These are phyloP conservation scores for Dilophus febrilis DNA, from an alignment of 2,888 invertebrate species.

Conservation along the genomic window DNA sequence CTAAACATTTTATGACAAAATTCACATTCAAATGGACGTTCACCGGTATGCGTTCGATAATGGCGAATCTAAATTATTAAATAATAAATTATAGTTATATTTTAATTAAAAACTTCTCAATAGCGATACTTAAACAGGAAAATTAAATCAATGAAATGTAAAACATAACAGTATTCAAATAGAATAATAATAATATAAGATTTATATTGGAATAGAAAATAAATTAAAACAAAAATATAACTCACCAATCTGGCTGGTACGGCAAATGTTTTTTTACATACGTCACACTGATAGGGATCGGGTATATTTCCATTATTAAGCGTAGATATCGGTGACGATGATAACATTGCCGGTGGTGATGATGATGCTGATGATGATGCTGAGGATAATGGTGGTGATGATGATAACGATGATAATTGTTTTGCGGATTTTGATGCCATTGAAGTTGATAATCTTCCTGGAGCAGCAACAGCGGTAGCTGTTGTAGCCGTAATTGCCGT, in stretches of 20 bases:
- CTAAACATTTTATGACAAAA: conserved; percentile 86
- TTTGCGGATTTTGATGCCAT: conserved; percentile 13
- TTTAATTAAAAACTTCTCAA: too few relatives aligned
- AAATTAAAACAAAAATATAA: conserved; percentile 4
- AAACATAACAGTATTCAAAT: too few relatives aligned
- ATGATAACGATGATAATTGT: conserved; percentile 18
- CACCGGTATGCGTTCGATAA: conserved; percentile 79
- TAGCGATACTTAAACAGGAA: too few relatives aligned
- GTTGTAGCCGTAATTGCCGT: conserved; percentile 21
- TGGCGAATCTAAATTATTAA: conserved; percentile 38
- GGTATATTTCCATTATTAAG: conserved; percentile 22
- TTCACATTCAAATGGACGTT: conserved; percentile 80
- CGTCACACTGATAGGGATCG: conserved; percentile 77
- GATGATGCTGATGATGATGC: conserved; percentile 12
- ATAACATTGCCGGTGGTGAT: conserved; percentile 19
- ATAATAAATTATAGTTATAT: too few relatives aligned
- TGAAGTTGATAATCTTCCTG: conserved; percentile 9
- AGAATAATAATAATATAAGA: too few relatives aligned
- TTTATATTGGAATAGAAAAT: not conserved
- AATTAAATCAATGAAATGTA: too few relatives aligned
- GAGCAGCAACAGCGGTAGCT: conserved; percentile 16
- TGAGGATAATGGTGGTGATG: not conserved
- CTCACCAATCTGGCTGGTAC: conserved; percentile 65
- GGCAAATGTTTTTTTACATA: conserved; percentile 79
- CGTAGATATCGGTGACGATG: conserved; percentile 19